These are phyloP conservation scores for Noctua pronuba DNA, from an alignment of 2,888 invertebrate genomes.

Conservation along the genomic window DNA sequence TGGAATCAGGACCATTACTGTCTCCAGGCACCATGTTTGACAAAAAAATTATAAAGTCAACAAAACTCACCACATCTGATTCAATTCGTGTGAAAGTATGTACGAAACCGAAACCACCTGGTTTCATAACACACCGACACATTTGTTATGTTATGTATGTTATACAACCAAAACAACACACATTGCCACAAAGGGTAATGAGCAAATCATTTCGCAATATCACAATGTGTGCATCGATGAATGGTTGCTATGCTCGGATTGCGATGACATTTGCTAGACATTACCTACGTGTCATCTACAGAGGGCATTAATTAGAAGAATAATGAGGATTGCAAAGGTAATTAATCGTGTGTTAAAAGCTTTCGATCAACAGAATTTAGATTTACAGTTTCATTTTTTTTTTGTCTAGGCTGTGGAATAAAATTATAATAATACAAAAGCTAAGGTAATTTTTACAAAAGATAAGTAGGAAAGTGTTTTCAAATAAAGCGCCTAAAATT, in stretches of 20 bases:
- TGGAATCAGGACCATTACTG: background rate
- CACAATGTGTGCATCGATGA: background rate
- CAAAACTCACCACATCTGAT: background rate
- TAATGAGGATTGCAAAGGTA: background rate
- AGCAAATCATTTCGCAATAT: constrained; percentile 18
- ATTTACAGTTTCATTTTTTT: background rate
- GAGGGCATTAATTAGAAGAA: background rate
- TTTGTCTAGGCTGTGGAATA: background rate
- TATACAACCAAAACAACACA: background rate
- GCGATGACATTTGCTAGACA: constrained; percentile 3
- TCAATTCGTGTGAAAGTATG: background rate
- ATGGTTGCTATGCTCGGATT: background rate
- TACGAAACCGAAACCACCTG: background rate
- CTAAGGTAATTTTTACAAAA: background rate
- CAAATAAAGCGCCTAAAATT: background rate
- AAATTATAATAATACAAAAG: background rate
- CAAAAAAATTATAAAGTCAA: background rate
- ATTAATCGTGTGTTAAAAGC: background rate
- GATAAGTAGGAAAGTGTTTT: background rate
- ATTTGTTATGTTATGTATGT: too few species aligned
- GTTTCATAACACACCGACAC: background rate
- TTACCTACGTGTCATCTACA: background rate
- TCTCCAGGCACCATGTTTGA: background rate
- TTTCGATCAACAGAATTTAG: background rate
- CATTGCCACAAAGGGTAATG: constrained; percentile 16